A percentile compares a stretch with the other conserved stretches of the same genome.
Conservation (phyloP, 2,797 vertebrate species). For the Tamandua tetradactyla region DNA sequence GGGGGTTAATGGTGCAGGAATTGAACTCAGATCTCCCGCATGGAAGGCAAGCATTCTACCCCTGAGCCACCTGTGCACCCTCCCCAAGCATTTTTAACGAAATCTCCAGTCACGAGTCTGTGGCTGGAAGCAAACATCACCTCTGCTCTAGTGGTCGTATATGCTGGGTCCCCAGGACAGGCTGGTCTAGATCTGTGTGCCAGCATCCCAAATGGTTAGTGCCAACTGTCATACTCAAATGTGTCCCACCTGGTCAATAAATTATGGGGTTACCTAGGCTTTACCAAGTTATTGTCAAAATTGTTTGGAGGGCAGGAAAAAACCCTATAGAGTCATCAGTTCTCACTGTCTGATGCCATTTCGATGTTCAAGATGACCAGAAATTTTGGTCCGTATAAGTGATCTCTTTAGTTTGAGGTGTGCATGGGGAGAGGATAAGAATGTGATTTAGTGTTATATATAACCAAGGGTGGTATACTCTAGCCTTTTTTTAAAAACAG, state of each 20-base stretch:
- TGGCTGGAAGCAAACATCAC: neutral
- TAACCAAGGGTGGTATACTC: neutral
- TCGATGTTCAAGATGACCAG: neutral
- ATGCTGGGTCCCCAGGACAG: neutral
- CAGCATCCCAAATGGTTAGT: neutral
- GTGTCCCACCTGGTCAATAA: neutral
- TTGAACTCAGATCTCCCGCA: too few relatives aligned
- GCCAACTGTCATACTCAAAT: neutral
- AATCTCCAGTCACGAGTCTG: neutral
- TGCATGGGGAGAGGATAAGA: neutral
- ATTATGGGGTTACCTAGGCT: neutral
- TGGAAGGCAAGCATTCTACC: too few relatives aligned
- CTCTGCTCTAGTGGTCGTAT: neutral
- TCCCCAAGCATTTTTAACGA: too few relatives aligned
- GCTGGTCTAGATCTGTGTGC: neutral
- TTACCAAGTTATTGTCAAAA: slow-evolving; percentile 19
- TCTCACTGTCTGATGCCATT: neutral
- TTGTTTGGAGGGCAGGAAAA: neutral
- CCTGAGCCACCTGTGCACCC: too few relatives aligned
- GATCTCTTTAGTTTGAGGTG: neutral
- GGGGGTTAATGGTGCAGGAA: too few relatives aligned
- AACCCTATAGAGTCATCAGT: neutral
- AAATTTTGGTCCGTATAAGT: neutral
- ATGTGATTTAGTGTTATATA: neutral
- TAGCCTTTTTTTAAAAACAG: neutral